phyloP scores from a whole-genome alignment of 2,113 vertebrate species.

The Tragelaphus imberbis region DNA sequence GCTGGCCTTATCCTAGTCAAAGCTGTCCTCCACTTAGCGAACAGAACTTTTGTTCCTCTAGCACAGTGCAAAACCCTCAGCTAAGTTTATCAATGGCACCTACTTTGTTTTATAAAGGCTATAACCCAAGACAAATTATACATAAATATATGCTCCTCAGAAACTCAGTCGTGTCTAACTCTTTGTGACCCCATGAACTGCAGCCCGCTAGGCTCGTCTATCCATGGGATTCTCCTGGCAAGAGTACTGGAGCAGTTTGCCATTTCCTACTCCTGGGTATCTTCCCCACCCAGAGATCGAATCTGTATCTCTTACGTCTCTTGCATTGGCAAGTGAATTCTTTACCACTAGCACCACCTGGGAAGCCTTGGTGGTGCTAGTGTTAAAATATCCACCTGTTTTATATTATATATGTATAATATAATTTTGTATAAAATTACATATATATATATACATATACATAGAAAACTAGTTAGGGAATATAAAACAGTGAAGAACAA shows the following conservation, averaged over 20 bases:
- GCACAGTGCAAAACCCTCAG: not conserved
- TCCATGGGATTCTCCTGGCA: not conserved
- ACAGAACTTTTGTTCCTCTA: not conserved
- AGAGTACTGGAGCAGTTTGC: not conserved
- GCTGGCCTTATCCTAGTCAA: rapidly evolving
- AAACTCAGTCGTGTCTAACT: not conserved
- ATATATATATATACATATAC: not conserved
- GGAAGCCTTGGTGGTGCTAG: not conserved
- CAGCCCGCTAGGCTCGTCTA: rapidly evolving
- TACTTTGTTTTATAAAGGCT: not conserved
- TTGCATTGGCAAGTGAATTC: not conserved
- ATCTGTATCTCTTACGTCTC: not conserved
- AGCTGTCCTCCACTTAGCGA: not conserved
- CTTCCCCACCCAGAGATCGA: not conserved
- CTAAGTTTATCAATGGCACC: not conserved
- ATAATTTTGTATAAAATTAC: not conserved
- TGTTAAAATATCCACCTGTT: not conserved
- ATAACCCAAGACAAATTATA: not conserved
- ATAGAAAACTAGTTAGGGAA: not conserved
- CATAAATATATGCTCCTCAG: not conserved
- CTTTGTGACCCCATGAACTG: not conserved
- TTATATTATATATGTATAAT: not conserved
- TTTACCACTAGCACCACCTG: not conserved
- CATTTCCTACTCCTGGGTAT: not conserved
- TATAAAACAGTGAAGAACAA: not conserved